A percentile compares a stretch with the other conserved stretches of the same genome.
phyloP scores from a whole-genome alignment of 2,797 vertebrate species.

The Spinibarbus caldwelli region DNA sequence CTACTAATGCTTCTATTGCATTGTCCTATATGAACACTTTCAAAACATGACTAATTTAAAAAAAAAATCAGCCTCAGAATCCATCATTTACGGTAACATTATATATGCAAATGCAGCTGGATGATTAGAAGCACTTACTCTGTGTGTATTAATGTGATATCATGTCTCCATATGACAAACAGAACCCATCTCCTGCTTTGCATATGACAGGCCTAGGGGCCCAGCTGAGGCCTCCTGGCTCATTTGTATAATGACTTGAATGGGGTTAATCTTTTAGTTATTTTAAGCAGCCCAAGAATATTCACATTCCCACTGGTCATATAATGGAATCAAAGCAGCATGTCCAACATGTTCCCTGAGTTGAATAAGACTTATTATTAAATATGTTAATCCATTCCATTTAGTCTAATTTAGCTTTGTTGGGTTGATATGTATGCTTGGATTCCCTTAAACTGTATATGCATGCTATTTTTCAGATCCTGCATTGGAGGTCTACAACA shows the following conservation, averaged over 20 bases:
- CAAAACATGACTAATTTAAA: neutral
- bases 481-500: neutral
- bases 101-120: neutral
- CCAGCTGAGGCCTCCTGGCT: slow-evolving; percentile 48
- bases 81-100: neutral
- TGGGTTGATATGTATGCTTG: slow-evolving; percentile 22
- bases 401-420: slow-evolving; percentile 17
- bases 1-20: neutral
- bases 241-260: slow-evolving; percentile 56
- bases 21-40: neutral
- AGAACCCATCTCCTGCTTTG: slow-evolving; percentile 31
- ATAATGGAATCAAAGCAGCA: slow-evolving; percentile 29
- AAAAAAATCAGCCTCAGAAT: neutral
- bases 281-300: slow-evolving; percentile 7
- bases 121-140: slow-evolving; percentile 30
- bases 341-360: slow-evolving; percentile 1
- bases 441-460: slow-evolving; percentile 19
- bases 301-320: slow-evolving; percentile 17
- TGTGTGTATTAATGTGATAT: slow-evolving; percentile 41
- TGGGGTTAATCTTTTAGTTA: slow-evolving; percentile 50
- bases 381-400: slow-evolving; percentile 13
- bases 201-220: slow-evolving; percentile 38
- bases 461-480: neutral
- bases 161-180: slow-evolving; percentile 38
- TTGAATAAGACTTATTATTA: slow-evolving; percentile 6